Conservation (phyloP, 2,888 invertebrate species). For the Terebella lapidaria region DNA sequence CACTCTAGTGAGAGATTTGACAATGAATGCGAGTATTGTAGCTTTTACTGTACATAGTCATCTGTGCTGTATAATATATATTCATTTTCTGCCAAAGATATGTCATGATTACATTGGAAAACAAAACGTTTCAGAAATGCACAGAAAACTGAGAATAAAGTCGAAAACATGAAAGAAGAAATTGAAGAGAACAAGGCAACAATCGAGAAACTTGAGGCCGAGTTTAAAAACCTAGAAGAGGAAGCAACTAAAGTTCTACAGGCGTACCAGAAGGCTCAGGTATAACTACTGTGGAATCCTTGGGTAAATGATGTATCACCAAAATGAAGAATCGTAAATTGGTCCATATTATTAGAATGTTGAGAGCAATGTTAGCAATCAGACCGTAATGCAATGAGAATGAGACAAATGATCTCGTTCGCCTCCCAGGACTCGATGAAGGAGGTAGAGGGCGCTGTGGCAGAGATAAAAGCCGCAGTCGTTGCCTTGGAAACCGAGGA, state of each 20-base stretch:
- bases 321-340: too few species aligned
- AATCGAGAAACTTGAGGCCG: slow-evolving; percentile 19
- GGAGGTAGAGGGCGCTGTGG: slow-evolving; percentile 1
- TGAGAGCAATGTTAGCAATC: too few species aligned
- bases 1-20: neutral
- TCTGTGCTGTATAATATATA: too few species aligned
- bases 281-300: slow-evolving; percentile 19
- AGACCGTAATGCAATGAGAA: too few species aligned
- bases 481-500: slow-evolving; percentile 37
- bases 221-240: slow-evolving; percentile 21
- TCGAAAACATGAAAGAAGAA: slow-evolving; percentile 65
- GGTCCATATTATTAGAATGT: too few species aligned
- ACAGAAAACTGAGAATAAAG: slow-evolving; percentile 68
- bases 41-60: neutral
- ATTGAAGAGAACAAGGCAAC: slow-evolving; percentile 64
- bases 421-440: neutral
- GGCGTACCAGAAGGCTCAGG: slow-evolving; percentile 41
- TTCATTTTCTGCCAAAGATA: too few species aligned
- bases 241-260: slow-evolving; percentile 56
- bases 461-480: slow-evolving; percentile 34
- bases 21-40: neutral
- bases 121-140: slow-evolving; percentile 66
- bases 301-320: neutral
- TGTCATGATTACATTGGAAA: too few species aligned
- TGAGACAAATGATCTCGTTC: too few species aligned